Base-by-base conservation (phyloP, 2,113 vertebrate genomes). In the Bolborhynchus lineola region DNA sequence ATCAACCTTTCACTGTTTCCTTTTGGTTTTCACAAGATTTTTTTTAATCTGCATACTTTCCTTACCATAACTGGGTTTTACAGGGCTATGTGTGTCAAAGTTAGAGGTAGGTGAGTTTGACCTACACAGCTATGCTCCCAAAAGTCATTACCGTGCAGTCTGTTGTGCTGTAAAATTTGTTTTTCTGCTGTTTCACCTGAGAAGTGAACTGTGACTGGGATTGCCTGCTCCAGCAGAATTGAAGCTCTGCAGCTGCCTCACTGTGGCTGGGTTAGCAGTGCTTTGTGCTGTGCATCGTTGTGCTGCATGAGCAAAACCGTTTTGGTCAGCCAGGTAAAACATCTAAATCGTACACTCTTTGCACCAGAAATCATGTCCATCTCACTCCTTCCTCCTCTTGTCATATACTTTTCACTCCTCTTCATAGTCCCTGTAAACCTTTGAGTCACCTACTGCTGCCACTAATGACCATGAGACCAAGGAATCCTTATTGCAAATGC, bases 251-350 rank as follows among this genome's bases (percentile, higher is more conserved):
- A 86, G 68, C 33, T 68, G 67, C 49, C 29, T 41, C 0, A 3
- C 82, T 77, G 35, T 1, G 9, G 17, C 62, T 9, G 29, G 15
- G 18, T 69, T 60, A 77, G 90, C 74, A 44, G 82, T 2, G 1
- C 23, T 42, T 69, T 6, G 4, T 24, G 57, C 75, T 86, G 31
- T 11, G 37, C n/a, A 10, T 33, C 0, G 0, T 20, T 11, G 50
- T 44, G 39, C 47, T 90, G 62, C 28, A 7, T 8, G 10, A 78
- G n/a, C 2, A 2, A 59, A 82, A 25, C 25, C 0, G 0, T 17
- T 84, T 6, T 3, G 14, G 16, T 31, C 23, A 14, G 8, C 86
- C 21, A n/a, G 9, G 16, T 14, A 4, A 16, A n/a, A 62, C 2
- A 4, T 53, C 64, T 53, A 69, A 68, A 60, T 69, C 49, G 14